phyloP scores from a whole-genome alignment of 23 tunicate species.

The Aplidium turbinatum region DNA sequence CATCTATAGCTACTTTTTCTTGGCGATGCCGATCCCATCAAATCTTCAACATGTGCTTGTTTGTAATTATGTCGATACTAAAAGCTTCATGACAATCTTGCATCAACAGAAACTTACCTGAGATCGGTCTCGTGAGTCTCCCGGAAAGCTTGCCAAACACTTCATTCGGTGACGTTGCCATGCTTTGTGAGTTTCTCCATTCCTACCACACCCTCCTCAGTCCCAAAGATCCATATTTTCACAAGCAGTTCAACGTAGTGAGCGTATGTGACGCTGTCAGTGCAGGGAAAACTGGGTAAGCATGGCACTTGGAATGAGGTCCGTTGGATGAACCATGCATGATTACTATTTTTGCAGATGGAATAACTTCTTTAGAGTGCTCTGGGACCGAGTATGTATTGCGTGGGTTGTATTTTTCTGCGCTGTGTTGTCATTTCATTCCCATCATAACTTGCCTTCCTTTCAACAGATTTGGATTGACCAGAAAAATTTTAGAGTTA shows the following conservation, averaged over 20 bases:
- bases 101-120: constrained; percentile 58
- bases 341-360: too few species aligned
- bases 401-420: too few species aligned
- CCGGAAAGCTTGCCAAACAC: constrained; percentile 64
- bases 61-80: background rate
- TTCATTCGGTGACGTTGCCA: constrained; percentile 68
- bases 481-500: constrained; percentile 49
- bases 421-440: too few species aligned
- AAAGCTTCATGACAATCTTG: too few species aligned
- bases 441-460: too few species aligned
- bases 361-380: too few species aligned
- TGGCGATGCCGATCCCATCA: too few species aligned
- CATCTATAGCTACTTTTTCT: too few species aligned
- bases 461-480: constrained; percentile 53
- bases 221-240: constrained; percentile 52
- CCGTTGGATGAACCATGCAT: too few species aligned
- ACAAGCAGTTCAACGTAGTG: constrained; percentile 49
- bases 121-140: constrained; percentile 31
- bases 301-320: too few species aligned
- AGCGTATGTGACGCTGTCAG: constrained; percentile 60
- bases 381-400: too few species aligned
- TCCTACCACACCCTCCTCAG: constrained; percentile 56
- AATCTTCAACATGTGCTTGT: background rate
- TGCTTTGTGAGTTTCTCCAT: constrained; percentile 74
- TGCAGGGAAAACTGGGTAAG: constrained; percentile 62